A percentile compares a stretch with the other conserved stretches of the same genome.
phyloP scores from a whole-genome alignment of 2,888 invertebrate genomes.

The Andrena bucephala region DNA sequence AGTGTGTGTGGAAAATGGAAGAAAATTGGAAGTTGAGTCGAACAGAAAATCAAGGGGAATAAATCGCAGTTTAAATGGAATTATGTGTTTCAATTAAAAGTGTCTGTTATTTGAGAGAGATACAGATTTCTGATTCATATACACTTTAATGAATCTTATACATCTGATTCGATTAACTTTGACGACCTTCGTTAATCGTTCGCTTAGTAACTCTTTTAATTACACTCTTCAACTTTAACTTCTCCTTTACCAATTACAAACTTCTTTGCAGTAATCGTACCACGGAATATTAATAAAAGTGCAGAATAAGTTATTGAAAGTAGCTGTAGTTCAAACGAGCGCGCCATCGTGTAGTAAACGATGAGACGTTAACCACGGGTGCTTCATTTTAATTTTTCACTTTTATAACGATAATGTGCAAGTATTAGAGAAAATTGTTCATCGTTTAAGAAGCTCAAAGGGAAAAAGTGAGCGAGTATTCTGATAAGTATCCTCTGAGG shows the following conservation, averaged over 20 bases:
- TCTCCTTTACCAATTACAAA: conserved; percentile 7
- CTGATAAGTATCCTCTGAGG: conserved; percentile 8
- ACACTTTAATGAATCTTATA: not conserved
- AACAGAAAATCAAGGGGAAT: no score
- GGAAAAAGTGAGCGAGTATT: not conserved
- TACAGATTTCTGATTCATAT: no score
- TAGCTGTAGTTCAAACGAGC: no score
- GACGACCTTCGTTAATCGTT: not conserved
- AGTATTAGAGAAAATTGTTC: not conserved
- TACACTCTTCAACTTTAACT: conserved; percentile 5
- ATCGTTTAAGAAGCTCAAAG: not conserved
- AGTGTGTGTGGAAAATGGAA: no score
- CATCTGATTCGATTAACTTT: conserved; percentile 20
- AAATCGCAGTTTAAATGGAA: no score
- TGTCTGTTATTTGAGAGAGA: no score
- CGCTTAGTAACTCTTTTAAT: conserved; percentile 15
- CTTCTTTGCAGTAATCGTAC: conserved; percentile 2
- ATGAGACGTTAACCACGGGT: not conserved
- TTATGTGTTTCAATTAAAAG: no score
- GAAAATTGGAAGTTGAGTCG: no score
- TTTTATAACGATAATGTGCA: not conserved
- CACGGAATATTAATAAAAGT: conserved; percentile 9
- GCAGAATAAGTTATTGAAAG: not conserved
- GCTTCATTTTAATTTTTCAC: not conserved
- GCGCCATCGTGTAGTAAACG: no score